phyloP scores from a whole-genome alignment of 2,113 vertebrate species.

The Cynoglossus semilaevis region DNA sequence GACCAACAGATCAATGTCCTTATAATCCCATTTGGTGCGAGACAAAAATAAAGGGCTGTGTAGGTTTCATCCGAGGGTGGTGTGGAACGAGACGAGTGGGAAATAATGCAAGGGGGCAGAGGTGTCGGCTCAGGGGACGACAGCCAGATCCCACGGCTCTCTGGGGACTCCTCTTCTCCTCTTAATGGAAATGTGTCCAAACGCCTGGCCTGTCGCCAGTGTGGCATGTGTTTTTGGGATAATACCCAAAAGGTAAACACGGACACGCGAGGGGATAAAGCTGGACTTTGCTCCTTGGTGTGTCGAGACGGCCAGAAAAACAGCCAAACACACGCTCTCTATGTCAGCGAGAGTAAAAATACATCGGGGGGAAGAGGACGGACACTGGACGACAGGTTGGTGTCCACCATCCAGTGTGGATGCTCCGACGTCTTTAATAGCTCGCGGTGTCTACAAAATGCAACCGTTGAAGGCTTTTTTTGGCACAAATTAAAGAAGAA shows the following conservation, averaged over 20 bases:
- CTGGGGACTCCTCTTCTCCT: conserved; percentile 25
- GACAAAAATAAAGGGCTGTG: not conserved
- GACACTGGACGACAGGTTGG: conserved; percentile 10
- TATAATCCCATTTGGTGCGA: conserved; percentile 52
- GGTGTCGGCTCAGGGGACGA: conserved; percentile 20
- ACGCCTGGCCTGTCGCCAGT: conserved; percentile 28
- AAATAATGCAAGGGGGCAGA: not conserved
- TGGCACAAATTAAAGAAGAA: conserved; percentile 3
- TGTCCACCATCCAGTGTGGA: not conserved
- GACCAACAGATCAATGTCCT: conserved; percentile 9
- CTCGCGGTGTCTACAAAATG: conserved; percentile 3
- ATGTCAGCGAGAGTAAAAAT: conserved; percentile 27
- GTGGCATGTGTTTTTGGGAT: conserved; percentile 20
- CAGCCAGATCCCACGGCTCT: conserved; percentile 51
- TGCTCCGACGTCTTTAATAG: not conserved
- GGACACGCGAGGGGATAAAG: conserved; percentile 2
- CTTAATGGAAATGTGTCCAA: conserved; percentile 24
- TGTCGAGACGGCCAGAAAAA: not conserved
- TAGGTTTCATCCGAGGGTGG: not conserved
- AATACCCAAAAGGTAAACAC: conserved; percentile 35
- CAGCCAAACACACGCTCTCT: not conserved
- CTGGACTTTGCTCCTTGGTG: not conserved
- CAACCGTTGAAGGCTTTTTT: not conserved
- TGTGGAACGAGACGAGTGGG: not conserved
- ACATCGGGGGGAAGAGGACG: not conserved